Evolutionary conservation across 2,113 vertebrate species (phyloP).

Genomic region (Leptosomus discolor): DNA sequence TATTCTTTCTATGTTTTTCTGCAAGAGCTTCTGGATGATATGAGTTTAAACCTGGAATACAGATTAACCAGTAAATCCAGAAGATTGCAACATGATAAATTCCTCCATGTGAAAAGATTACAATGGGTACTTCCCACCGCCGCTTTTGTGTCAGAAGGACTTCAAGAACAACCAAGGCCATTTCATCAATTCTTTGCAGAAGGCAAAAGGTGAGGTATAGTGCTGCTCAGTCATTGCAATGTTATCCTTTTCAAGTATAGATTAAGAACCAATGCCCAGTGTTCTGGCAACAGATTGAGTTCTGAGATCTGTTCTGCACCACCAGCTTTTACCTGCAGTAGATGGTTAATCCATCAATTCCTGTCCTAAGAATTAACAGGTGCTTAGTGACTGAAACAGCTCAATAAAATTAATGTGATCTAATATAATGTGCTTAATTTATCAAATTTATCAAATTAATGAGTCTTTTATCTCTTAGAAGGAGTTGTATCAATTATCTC

Average conservation of each 20-base stretch:
- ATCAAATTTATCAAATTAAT: background rate
- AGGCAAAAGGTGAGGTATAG: background rate
- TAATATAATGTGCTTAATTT: background rate
- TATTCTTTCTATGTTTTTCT: background rate
- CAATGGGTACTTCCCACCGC: background rate
- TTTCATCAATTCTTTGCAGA: background rate
- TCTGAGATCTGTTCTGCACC: background rate
- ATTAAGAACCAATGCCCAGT: background rate
- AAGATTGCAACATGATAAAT: background rate
- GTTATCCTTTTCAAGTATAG: background rate
- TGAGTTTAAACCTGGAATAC: background rate
- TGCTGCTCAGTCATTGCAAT: background rate
- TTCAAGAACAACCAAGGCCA: background rate
- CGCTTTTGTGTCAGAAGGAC: background rate
- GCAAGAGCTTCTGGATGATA: background rate
- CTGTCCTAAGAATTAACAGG: background rate
- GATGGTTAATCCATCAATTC: background rate
- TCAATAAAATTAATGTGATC: background rate
- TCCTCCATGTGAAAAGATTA: background rate
- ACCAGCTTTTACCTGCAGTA: background rate
- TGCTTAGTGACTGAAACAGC: background rate
- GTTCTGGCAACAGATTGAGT: background rate
- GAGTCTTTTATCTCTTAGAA: background rate
- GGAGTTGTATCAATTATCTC: background rate
- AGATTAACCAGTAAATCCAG: background rate